These are phyloP conservation scores for Argentina silus DNA, from an alignment of 2,797 vertebrate genomes.

Conservation along the genomic window DNA sequence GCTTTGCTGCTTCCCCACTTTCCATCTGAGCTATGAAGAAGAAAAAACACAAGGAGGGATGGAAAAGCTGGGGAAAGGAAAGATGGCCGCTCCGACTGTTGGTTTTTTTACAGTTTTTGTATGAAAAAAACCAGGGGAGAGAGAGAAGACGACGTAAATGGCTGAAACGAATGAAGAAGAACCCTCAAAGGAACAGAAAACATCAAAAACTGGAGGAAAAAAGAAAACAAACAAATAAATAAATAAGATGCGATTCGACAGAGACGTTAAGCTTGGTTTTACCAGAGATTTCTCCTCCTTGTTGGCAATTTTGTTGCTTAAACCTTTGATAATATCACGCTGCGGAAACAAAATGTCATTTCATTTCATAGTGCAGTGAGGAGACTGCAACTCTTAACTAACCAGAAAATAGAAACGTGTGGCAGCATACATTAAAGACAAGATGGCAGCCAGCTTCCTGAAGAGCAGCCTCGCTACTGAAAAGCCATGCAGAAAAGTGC, in stretches of 20 bases:
- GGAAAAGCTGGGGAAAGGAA: conserved; percentile 80
- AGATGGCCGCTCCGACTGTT: conserved; percentile 78
- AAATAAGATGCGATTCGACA: conserved; percentile 80
- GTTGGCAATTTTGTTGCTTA: conserved; percentile 82
- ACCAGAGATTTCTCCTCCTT: conserved; percentile 82
- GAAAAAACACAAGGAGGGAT: conserved; percentile 77
- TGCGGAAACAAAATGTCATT: conserved; percentile 82
- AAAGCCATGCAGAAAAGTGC: conserved; percentile 73
- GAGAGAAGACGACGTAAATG: conserved; percentile 33
- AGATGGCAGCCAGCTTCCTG: conserved; percentile 13
- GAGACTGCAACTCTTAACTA: conserved; percentile 55
- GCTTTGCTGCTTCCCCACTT: conserved; percentile 80
- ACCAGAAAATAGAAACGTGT: conserved; percentile 46
- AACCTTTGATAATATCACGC: conserved; percentile 84
- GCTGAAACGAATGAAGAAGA: conserved; percentile 55
- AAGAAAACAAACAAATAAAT: too few relatives aligned
- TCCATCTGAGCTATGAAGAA: conserved; percentile 78
- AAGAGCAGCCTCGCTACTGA: conserved; percentile 68
- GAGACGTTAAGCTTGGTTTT: conserved; percentile 77
- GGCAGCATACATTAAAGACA: not conserved
- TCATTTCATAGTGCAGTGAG: conserved; percentile 69
- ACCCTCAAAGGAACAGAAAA: conserved; percentile 51
- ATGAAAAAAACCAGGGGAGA: conserved; percentile 48
- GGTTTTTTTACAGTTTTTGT: conserved; percentile 56
- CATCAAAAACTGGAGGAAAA: not conserved